Percentiles rank a stretch among this genome's conserved stretches.
Evolutionary conservation across 2,888 invertebrate genomes (phyloP).

Genomic region (Caenorhabditis auriculariae): DNA sequence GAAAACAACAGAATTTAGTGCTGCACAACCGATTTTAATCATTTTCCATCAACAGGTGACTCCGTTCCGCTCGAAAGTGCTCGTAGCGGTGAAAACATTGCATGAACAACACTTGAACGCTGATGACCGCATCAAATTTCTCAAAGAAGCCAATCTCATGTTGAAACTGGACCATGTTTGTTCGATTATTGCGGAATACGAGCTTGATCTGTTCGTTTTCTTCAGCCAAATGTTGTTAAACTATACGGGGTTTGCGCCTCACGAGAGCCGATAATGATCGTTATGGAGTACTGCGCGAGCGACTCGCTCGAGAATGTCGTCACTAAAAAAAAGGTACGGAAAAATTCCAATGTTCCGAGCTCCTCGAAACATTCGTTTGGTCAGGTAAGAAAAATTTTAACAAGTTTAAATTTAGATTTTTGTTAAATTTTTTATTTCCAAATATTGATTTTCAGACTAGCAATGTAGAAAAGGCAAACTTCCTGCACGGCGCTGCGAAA

Average conservation of each 20-base stretch:
- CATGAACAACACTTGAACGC: constrained; percentile 87
- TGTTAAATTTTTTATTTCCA: too few relatives aligned
- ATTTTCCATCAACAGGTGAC: too few relatives aligned
- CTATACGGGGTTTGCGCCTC: constrained; percentile 78
- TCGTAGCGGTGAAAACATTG: constrained; percentile 42
- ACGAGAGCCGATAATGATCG: constrained; percentile 42
- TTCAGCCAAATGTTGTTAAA: constrained; percentile 77
- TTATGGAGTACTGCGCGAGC: constrained; percentile 35
- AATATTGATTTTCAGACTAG: constrained; percentile 9
- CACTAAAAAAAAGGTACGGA: constrained; percentile 7
- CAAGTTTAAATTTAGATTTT: too few relatives aligned
- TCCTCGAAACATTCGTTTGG: too few relatives aligned
- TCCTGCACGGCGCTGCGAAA: constrained; percentile 28
- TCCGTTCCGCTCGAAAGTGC: constrained; percentile 19
- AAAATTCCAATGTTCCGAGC: too few relatives aligned
- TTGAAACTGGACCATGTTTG: constrained; percentile 87
- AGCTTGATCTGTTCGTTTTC: neutral
- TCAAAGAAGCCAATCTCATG: constrained; percentile 96
- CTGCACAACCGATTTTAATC: too few relatives aligned
- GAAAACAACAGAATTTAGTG: too few relatives aligned
- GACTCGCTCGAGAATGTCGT: constrained; percentile 17
- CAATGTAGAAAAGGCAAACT: constrained; percentile 21
- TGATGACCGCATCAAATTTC: constrained; percentile 89
- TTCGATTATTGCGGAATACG: neutral
- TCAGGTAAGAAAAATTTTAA: too few relatives aligned